phyloP scores from a whole-genome alignment of 2,113 vertebrate genomes.

The Crocuta crocuta region DNA sequence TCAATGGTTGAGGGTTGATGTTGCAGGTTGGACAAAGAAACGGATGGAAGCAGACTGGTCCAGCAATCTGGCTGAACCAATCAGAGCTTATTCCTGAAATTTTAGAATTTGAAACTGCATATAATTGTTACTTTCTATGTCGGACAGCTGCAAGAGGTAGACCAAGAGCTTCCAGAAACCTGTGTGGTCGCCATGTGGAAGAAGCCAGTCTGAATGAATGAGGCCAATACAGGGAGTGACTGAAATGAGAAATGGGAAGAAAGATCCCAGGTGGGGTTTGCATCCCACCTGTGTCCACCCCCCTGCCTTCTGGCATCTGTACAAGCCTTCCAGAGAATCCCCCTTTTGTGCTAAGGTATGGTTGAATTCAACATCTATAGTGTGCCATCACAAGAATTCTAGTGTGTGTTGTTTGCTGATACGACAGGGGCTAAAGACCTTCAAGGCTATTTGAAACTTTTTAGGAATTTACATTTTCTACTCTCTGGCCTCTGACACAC shows the following conservation, averaged over 20 bases:
- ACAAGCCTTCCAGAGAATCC: neutral
- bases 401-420: neutral
- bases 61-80: neutral
- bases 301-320: neutral
- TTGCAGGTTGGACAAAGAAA: neutral
- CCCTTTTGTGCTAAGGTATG: neutral
- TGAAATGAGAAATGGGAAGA: neutral
- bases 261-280: neutral
- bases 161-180: neutral
- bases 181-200: neutral
- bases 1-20: neutral
- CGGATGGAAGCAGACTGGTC: neutral
- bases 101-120: neutral
- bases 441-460: neutral
- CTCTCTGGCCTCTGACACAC: neutral
- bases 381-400: neutral
- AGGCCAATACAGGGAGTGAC: neutral
- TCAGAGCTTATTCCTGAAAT: neutral
- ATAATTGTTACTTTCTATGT: too few species aligned
- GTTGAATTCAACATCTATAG: neutral
- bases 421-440: neutral
- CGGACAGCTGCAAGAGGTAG: neutral
- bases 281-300: neutral
- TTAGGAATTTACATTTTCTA: neutral
- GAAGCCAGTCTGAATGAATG: neutral